These are phyloP conservation scores for Odontocerum albicorne DNA, from an alignment of 2,888 invertebrate genomes.

Conservation along the genomic window DNA sequence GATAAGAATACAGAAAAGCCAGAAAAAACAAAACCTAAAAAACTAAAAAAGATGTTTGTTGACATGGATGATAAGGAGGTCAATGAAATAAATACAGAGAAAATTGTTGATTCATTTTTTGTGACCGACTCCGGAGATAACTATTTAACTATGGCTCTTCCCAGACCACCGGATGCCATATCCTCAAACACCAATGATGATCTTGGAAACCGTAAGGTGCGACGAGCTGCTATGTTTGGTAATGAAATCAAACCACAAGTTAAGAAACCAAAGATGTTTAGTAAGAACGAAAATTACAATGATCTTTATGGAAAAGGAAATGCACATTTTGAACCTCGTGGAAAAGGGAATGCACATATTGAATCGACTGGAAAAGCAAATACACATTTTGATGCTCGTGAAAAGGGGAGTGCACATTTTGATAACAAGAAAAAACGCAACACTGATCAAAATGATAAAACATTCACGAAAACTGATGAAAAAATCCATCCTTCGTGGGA, in stretches of 20 bases:
- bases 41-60: constrained; percentile 18
- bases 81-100: constrained; percentile 37
- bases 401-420: background rate
- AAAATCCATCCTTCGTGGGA: constrained; percentile 60
- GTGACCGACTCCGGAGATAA: constrained; percentile 51
- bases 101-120: constrained; percentile 54
- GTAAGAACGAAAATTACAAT: background rate
- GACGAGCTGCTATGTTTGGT: constrained; percentile 55
- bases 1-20: constrained; percentile 9
- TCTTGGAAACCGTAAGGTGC: constrained; percentile 45
- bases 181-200: background rate
- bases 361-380: background rate
- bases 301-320: background rate
- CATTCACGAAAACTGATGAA: constrained; percentile 40
- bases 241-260: constrained; percentile 39
- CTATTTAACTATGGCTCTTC: constrained; percentile 52
- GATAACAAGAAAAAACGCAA: constrained; percentile 25
- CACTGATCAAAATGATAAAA: constrained; percentile 34
- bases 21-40: background rate
- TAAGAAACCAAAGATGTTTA: constrained; percentile 27
- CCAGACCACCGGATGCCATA: constrained; percentile 46
- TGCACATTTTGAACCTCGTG: background rate
- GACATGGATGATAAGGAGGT: constrained; percentile 24
- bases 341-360: background rate
- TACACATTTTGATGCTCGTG: background rate